phyloP scores from a whole-genome alignment of 35 echinoderm and acorn worm species.

The Heliocidaris erythrogramma region DNA sequence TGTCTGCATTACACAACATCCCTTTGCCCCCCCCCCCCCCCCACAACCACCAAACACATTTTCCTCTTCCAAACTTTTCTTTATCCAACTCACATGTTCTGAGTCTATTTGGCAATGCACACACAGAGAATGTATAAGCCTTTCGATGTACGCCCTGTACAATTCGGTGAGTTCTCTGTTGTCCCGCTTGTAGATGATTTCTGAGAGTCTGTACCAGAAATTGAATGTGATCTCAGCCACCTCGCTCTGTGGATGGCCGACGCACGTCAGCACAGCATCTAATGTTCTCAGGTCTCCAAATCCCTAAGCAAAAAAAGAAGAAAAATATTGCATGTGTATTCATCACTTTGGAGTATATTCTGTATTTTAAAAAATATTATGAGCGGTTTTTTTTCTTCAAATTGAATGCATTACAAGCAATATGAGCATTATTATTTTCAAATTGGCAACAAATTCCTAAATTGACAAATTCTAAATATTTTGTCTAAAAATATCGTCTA shows the following conservation, averaged over 20 bases:
- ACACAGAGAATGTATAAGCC: slow-evolving; percentile 77
- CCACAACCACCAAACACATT: too few relatives aligned
- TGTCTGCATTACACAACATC: too few relatives aligned
- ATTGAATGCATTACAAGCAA: too few relatives aligned
- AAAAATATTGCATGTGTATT: neutral
- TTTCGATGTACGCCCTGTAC: slow-evolving; percentile 86
- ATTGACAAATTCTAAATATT: too few relatives aligned
- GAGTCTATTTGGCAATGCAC: slow-evolving; percentile 92
- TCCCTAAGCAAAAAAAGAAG: slow-evolving; percentile 41
- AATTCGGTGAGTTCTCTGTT: slow-evolving; percentile 70
- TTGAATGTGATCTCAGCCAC: slow-evolving; percentile 98
- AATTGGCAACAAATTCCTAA: too few relatives aligned
- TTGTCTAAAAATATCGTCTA: too few relatives aligned
- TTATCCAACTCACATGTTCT: slow-evolving; percentile 79
- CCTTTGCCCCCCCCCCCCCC: too few relatives aligned
- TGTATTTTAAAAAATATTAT: too few relatives aligned
- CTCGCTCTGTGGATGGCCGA: slow-evolving; percentile 86
- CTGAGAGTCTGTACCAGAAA: slow-evolving; percentile 95
- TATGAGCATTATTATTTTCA: too few relatives aligned
- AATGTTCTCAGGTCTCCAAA: slow-evolving; percentile 76
- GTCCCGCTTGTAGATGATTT: slow-evolving; percentile 82
- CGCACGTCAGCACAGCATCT: slow-evolving; percentile 80
- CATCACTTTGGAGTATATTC: too few relatives aligned
- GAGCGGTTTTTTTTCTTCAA: too few relatives aligned
- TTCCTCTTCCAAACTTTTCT: too few relatives aligned